Conservation (phyloP, 2,888 invertebrate species). For the Dioctria linearis region DNA sequence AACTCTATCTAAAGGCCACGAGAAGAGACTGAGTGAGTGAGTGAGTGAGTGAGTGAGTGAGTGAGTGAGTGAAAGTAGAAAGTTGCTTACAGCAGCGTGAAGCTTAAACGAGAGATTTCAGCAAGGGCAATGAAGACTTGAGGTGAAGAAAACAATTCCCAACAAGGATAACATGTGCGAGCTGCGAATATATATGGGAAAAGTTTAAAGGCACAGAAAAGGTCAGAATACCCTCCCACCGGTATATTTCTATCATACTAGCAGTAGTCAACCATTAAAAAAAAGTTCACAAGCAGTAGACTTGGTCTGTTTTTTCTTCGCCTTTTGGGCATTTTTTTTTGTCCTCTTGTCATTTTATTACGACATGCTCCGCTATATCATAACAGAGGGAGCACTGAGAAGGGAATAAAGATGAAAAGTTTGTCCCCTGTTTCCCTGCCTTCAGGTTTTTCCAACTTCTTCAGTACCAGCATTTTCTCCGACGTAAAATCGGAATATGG, state of each 20-base stretch:
- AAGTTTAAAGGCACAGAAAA: slow-evolving; percentile 50
- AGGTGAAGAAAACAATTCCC: slow-evolving; percentile 50
- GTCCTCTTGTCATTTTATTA: slow-evolving; percentile 54
- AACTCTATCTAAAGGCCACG: slow-evolving; percentile 11
- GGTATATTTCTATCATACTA: slow-evolving; percentile 14
- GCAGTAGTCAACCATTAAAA: slow-evolving; percentile 47
- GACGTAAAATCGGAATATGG: slow-evolving; percentile 7
- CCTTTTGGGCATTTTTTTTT: slow-evolving; percentile 36
- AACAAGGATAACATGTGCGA: slow-evolving; percentile 49
- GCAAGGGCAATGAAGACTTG: slow-evolving; percentile 35
- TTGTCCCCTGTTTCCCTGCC: slow-evolving; percentile 44
- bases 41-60: background rate
- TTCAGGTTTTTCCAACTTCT: background rate
- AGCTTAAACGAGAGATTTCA: slow-evolving; percentile 24
- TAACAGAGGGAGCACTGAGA: slow-evolving; percentile 34
- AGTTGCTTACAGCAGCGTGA: slow-evolving; percentile 11
- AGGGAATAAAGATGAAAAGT: slow-evolving; percentile 52
- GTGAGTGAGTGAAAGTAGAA: background rate
- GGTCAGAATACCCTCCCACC: slow-evolving; percentile 36
- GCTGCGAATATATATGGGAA: slow-evolving; percentile 51
- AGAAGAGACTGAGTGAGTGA: background rate
- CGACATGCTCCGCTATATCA: slow-evolving; percentile 48
- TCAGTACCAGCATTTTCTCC: slow-evolving; percentile 24
- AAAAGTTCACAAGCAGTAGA: slow-evolving; percentile 39
- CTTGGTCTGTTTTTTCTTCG: slow-evolving; percentile 33